Percentiles rank a stretch among this genome's conserved stretches.
Evolutionary conservation across 1,140 invertebrate genomes (phyloP).

Genomic region (Heliconius melpomene): DNA sequence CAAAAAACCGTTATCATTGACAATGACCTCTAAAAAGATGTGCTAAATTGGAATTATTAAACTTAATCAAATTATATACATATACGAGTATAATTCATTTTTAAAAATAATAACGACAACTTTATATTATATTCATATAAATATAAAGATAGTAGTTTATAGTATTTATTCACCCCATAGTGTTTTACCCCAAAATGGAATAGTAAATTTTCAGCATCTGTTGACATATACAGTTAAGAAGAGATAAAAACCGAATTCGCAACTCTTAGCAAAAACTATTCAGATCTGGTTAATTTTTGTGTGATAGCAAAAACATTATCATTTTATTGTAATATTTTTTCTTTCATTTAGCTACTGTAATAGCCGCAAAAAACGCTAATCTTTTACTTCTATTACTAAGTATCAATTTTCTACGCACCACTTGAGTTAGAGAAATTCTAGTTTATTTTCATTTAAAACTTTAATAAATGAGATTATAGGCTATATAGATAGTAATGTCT

Average conservation of each 20-base stretch:
- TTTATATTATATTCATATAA: no score
- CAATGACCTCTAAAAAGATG: background rate
- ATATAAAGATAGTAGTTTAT: no score
- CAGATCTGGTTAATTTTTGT: background rate
- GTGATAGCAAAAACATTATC: background rate
- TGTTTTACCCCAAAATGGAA: background rate
- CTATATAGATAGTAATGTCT: background rate
- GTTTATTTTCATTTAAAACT: background rate
- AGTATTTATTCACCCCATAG: no score
- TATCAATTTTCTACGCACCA: background rate
- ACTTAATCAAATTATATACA: background rate
- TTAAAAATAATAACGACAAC: no score
- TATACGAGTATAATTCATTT: background rate
- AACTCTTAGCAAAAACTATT: background rate
- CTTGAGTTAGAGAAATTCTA: background rate
- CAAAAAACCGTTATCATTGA: background rate
- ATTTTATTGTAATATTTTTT: background rate
- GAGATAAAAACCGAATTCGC: background rate
- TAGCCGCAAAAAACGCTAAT: background rate
- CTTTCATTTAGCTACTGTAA: background rate
- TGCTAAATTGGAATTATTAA: background rate
- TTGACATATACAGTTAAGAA: no score
- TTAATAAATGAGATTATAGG: background rate
- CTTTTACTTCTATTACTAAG: background rate
- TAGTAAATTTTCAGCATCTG: no score